phyloP scores from a whole-genome alignment of 2,888 invertebrate genomes.

The Poecilobothrus nobilitatus region DNA sequence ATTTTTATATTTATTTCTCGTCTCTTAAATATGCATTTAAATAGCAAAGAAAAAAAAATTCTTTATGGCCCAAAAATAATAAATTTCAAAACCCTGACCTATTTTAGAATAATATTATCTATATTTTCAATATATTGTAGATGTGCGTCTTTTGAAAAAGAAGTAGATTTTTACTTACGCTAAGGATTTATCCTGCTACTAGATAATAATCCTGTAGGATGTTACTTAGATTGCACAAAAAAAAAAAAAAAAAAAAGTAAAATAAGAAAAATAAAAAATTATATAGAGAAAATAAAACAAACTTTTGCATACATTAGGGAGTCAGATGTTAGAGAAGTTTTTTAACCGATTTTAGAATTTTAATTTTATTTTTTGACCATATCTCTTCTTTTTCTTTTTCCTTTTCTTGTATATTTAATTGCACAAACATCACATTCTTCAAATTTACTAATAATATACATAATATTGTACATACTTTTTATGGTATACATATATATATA shows the following conservation, averaged over 20 bases:
- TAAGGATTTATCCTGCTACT: background rate
- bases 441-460: too few relatives aligned
- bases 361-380: background rate
- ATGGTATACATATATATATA: background rate
- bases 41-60: too few relatives aligned
- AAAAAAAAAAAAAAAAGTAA: background rate
- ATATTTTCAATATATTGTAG: background rate
- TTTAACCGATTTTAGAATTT: background rate
- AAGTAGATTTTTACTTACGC: background rate
- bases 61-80: too few relatives aligned
- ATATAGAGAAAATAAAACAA: background rate
- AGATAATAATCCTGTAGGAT: background rate
- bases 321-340: background rate
- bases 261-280: background rate
- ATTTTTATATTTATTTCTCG: too few relatives aligned
- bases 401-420: too few relatives aligned
- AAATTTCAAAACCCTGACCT: too few relatives aligned
- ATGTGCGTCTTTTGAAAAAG: background rate
- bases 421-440: too few relatives aligned
- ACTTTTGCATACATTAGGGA: conserved; percentile 4
- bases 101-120: too few relatives aligned
- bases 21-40: too few relatives aligned
- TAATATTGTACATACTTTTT: background rate
- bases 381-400: background rate
- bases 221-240: background rate